These are phyloP conservation scores for Spilosoma lubricipeda DNA, from an alignment of 2,888 invertebrate genomes.

Conservation along the genomic window DNA sequence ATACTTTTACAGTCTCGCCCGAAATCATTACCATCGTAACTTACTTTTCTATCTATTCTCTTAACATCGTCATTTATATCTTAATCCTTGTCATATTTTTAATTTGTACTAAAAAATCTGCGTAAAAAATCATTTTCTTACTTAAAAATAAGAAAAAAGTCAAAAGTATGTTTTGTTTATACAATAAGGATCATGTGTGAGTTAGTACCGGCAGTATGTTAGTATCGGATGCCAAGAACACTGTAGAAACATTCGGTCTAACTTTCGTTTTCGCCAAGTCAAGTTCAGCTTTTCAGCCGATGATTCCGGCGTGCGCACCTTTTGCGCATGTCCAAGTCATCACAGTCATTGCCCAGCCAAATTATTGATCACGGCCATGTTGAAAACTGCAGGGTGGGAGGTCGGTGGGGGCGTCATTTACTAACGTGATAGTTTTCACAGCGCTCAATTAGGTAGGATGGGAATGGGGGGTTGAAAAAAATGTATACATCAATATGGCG, in stretches of 20 bases:
- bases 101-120: slow-evolving; percentile 5
- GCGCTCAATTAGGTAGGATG: slow-evolving; percentile 82
- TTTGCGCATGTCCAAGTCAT: slow-evolving; percentile 83
- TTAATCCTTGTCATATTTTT: slow-evolving; percentile 18
- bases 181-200: slow-evolving; percentile 34
- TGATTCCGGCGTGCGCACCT: slow-evolving; percentile 66
- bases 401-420: slow-evolving; percentile 74
- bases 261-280: slow-evolving; percentile 86
- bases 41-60: slow-evolving; percentile 17
- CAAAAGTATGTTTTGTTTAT: slow-evolving; percentile 25
- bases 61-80: slow-evolving; percentile 2
- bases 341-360: slow-evolving; percentile 86
- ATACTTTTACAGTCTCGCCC: slow-evolving; percentile 38
- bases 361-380: slow-evolving; percentile 86
- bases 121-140: slow-evolving; percentile 19
- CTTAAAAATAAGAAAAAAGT: slow-evolving; percentile 25
- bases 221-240: slow-evolving; percentile 78
- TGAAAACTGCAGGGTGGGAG: slow-evolving; percentile 76
- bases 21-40: slow-evolving; percentile 20
- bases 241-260: slow-evolving; percentile 81
- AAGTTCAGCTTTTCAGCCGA: slow-evolving; percentile 83
- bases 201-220: slow-evolving; percentile 35
- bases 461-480: slow-evolving; percentile 70
- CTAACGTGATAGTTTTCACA: slow-evolving; percentile 85
- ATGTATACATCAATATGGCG: slow-evolving; percentile 81